Base-by-base conservation (phyloP, 37 sponge, comb jelly and placozoan genomes). In the Petrosia ficiformis region DNA sequence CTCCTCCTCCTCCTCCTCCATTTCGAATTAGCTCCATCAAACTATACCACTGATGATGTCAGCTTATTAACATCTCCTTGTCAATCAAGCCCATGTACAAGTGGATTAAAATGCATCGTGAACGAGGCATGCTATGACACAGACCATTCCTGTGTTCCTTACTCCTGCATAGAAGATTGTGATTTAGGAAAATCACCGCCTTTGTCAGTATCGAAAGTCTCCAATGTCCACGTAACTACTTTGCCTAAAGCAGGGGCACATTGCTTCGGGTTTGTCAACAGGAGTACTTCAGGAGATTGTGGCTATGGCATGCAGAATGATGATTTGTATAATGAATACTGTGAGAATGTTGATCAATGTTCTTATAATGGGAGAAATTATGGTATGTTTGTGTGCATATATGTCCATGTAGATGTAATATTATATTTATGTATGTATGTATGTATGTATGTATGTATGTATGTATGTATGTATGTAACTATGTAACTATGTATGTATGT, bases 41-140 rank as follows among this genome's bases (percentile, higher is more conserved):
- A 48, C 8, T 48, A 19, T 19, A 48, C 54, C 54, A 8, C 54
- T 14, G 54, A 48, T 42, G 65, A 61, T 26, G 63, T 29, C 6
- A n/a, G 28, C 38, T 36, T 19, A 24, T 61, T 85, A 1, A 39
- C 56, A 2, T 74, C 67, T 57, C 87, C 87, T 0, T 86, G 87
- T 37, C 64, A 68, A 30, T 78, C 87, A 43, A 86, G 78, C 68
- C 87, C 87, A 22, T 86, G 87, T 69, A 58, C 68, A 2, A 56
- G 57, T 1, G 87, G 87, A 3, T 72, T 69, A 57, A 74, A 75
- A 22, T 86, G 87, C 57, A 56, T 58, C 34, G 75, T 86, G 36
- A 80, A 86, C 63, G 76, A 80, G 30, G 40, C 22, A 35, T 86
- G 87, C 61, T 48, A n/a, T 29, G n/a, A 39, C 1, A 54, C 69